These are phyloP conservation scores for Tympanoctomys barrerae DNA, from an alignment of 2,797 vertebrate species.

Conservation along the genomic window DNA sequence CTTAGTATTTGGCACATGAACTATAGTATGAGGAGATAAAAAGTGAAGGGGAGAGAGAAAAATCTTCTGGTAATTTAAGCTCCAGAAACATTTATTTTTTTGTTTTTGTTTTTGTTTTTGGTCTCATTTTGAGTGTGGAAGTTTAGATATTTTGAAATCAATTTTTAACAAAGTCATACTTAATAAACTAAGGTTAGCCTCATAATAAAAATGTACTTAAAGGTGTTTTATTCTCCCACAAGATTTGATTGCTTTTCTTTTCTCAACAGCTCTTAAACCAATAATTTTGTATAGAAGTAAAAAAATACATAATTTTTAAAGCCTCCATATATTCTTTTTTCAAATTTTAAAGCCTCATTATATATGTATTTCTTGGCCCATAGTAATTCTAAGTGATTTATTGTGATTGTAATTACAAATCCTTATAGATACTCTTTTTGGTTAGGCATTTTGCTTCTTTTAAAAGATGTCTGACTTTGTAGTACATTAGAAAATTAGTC, in stretches of 20 bases:
- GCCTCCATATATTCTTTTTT: neutral
- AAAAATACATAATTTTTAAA: constrained; percentile 39
- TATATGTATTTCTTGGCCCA: constrained; percentile 10
- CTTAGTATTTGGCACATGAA: neutral
- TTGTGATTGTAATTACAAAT: neutral
- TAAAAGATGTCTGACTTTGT: constrained; percentile 3
- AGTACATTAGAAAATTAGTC: neutral
- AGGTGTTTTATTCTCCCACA: neutral
- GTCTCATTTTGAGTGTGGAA: constrained; percentile 34
- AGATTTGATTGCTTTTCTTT: constrained; percentile 11
- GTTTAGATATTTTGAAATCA: constrained; percentile 43
- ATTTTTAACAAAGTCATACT: constrained; percentile 65
- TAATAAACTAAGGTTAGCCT: constrained; percentile 45
- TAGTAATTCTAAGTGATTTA: constrained; percentile 29
- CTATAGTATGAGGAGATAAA: neutral
- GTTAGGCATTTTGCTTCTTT: constrained; percentile 16
- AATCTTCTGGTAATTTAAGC: neutral
- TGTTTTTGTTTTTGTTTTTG: neutral
- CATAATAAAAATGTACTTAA: constrained; percentile 31
- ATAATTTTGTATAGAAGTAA: constrained; percentile 18
- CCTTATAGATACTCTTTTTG: neutral
- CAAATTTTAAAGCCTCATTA: constrained; percentile 21
- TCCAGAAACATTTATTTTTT: neutral
- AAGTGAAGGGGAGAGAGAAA: neutral
- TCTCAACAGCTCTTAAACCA: constrained; percentile 25